Evolutionary conservation across 2,888 invertebrate genomes (phyloP), one percentile per base, ranked within the genome.

Genomic region (Eupithecia pulchellata): DNA sequence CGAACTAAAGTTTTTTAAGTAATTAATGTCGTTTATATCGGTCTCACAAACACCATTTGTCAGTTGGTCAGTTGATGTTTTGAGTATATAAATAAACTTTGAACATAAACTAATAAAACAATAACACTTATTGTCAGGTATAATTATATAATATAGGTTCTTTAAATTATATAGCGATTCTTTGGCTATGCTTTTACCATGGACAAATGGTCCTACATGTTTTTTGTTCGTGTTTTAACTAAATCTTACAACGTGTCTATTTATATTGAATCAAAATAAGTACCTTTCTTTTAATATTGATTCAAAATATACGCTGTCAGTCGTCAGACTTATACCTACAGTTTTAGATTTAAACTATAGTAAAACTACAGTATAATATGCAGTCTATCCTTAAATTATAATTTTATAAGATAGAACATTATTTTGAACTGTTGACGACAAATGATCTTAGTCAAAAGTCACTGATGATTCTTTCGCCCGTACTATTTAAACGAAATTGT

Each of bases 401-500:
- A 14, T 42, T 42, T n/a, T 17, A 17, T 17, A 4, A 17, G 39
- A 39, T 39, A 17, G 1, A 39, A 39, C 17, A 17, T 17, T 39
- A 39, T 17, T 17, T 39, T 39, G 17, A 4, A 4, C 11, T 39
- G 4, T 17, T 39, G 17, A 17, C 17, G n/a, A 42, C 17, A 1
- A 6, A 32, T 32, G 4, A 39, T 39, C 17, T 39, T 17, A 39
- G 39, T 39, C 17, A 39, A 39, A 42, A n/a, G n/a, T 42, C n/a
- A n/a, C n/a, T 2, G 8, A 42, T 1, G 42, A 39, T 42, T 8
- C n/a, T 42, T 42, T 39, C 0, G 14, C 14, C 5, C 17, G 17
- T 30, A 17, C 9, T 30, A 5, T 58, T 20, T n/a, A 0, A n/a
- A 30, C 9, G n/a, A 60, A 60, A 13, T 32, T n/a, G 5, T 78